Evolutionary conservation across 2,113 vertebrate species (phyloP).

Genomic region (Etheostoma cragini): DNA sequence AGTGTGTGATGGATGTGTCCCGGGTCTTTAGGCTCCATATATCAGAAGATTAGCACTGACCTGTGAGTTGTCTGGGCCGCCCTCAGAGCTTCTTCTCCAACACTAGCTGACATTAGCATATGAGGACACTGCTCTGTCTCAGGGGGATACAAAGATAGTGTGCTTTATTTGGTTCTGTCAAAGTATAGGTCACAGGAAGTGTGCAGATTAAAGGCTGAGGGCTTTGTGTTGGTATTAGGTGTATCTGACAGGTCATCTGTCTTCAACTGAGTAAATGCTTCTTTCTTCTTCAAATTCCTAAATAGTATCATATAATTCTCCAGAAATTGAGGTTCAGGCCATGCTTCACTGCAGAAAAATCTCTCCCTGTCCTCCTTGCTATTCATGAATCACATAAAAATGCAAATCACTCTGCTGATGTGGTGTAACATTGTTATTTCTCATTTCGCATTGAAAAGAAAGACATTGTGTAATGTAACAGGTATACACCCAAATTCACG

Average conservation of each 20-base stretch:
- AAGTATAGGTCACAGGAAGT: conserved; percentile 74
- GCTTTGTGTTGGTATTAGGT: conserved; percentile 72
- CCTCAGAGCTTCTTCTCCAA: conserved; percentile 76
- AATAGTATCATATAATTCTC: conserved; percentile 74
- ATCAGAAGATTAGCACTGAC: conserved; percentile 86
- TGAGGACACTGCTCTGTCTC: conserved; percentile 76
- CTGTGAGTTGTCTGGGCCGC: conserved; percentile 78
- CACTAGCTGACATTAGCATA: conserved; percentile 78
- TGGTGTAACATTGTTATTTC: conserved; percentile 57
- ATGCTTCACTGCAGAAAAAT: conserved; percentile 54
- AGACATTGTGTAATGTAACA: conserved; percentile 28
- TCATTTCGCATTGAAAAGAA: conserved; percentile 40
- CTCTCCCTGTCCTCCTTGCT: conserved; percentile 35
- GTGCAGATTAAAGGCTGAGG: conserved; percentile 72
- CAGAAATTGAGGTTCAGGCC: conserved; percentile 64
- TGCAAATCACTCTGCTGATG: conserved; percentile 71
- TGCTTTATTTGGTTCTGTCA: conserved; percentile 75
- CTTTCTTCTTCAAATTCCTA: conserved; percentile 65
- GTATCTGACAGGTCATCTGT: conserved; percentile 77
- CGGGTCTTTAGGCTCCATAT: conserved; percentile 80
- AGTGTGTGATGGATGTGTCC: conserved; percentile 81
- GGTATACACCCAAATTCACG: conserved; percentile 28
- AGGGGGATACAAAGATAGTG: conserved; percentile 74
- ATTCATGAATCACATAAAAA: conserved; percentile 73
- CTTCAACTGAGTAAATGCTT: conserved; percentile 57